phyloP scores from a whole-genome alignment of 1,140 invertebrate species.

The Drosophila bocki region DNA sequence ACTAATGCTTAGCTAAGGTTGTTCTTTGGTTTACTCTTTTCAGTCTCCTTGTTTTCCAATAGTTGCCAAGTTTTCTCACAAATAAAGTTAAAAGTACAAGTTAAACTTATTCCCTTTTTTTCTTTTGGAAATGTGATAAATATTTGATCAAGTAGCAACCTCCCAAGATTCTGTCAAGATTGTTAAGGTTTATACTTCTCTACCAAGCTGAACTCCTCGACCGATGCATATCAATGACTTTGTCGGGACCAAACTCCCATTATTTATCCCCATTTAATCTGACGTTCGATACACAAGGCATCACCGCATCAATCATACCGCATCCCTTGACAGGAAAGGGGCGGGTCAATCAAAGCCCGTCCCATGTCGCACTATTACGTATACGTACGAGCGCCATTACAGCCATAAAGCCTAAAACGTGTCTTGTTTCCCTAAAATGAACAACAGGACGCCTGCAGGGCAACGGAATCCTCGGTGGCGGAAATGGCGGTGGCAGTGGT shows the following conservation, averaged over 20 bases:
- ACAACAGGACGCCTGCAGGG: conserved; percentile 66
- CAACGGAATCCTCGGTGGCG: conserved; percentile 47
- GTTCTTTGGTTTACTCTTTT: background rate
- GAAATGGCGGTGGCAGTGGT: conserved; percentile 38
- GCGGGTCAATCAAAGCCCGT: conserved; percentile 26
- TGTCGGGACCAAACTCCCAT: conserved; percentile 20
- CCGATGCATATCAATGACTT: conserved; percentile 46
- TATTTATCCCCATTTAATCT: conserved; percentile 70
- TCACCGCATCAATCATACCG: conserved; percentile 67
- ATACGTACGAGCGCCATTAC: conserved; percentile 55
- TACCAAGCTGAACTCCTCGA: background rate
- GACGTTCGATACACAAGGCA: conserved; percentile 49
- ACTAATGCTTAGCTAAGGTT: no score
- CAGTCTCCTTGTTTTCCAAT: background rate
- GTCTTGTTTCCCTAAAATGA: conserved; percentile 56
- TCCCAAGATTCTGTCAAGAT: no score
- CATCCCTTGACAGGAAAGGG: conserved; percentile 27
- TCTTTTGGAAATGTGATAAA: background rate
- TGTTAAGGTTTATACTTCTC: conserved; percentile 11
- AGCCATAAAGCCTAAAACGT: conserved; percentile 71
- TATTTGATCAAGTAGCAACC: background rate
- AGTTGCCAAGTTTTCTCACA: background rate
- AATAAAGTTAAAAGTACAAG: no score
- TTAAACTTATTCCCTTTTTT: background rate
- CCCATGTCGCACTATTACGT: conserved; percentile 18